phyloP scores from a whole-genome alignment of 2,113 vertebrate species.

The Acanthochromis polyacanthus region DNA sequence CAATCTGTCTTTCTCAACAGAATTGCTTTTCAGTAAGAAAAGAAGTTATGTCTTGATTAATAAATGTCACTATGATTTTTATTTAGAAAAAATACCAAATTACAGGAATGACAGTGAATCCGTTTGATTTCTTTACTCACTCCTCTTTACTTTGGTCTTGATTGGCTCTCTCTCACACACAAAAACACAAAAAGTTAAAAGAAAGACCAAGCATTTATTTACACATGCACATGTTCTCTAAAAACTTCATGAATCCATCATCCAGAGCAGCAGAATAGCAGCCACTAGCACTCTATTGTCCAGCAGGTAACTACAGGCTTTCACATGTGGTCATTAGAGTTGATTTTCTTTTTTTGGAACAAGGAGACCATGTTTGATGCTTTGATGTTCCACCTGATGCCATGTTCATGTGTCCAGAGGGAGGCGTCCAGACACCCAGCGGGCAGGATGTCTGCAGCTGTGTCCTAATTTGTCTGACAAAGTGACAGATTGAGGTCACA shows the following conservation, averaged over 20 bases:
- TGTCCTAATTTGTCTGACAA: slow-evolving; percentile 41
- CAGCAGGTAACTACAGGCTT: slow-evolving; percentile 21
- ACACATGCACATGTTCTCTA: not conserved
- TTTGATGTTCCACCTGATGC: slow-evolving; percentile 34
- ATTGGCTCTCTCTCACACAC: not conserved
- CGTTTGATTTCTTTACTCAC: not conserved
- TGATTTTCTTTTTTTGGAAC: not conserved
- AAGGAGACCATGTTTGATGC: slow-evolving; percentile 18
- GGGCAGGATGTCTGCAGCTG: slow-evolving; percentile 31
- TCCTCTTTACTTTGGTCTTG: not conserved
- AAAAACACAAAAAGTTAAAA: not conserved
- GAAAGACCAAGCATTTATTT: not conserved
- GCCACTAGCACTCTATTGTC: slow-evolving; percentile 12
- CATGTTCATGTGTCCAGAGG: not conserved
- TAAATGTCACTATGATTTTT: not conserved
- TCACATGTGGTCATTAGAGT: not conserved
- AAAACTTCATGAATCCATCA: slow-evolving; percentile 1
- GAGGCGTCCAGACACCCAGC: slow-evolving; percentile 37
- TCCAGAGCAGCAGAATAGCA: not conserved
- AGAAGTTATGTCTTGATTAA: not conserved
- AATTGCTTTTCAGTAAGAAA: not conserved
- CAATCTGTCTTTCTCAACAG: not conserved
- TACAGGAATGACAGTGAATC: slow-evolving; percentile 10
- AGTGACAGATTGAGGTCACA: slow-evolving; percentile 45
- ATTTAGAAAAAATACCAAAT: not conserved